Evolutionary conservation across 2,113 vertebrate species (phyloP).

Genomic region (Nannobrachium achirus): DNA sequence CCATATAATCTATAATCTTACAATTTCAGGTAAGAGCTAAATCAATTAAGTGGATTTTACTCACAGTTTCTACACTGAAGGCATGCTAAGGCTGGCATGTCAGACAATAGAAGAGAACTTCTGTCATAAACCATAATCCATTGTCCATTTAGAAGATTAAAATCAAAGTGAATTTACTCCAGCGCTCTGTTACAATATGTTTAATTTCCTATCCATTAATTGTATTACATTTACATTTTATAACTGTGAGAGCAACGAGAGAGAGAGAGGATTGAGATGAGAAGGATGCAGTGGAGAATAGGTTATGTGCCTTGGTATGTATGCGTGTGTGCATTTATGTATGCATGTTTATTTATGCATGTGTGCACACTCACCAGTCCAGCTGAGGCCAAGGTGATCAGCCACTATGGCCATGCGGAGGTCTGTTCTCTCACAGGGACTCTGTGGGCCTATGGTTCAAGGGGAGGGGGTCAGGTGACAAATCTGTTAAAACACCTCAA

Average conservation of each 20-base stretch:
- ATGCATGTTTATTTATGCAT: neutral
- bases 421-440: constrained; percentile 98
- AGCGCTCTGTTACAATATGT: neutral
- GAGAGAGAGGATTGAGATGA: too few species aligned
- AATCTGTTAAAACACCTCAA: constrained; percentile 1
- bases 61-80: neutral
- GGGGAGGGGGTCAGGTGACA: constrained; percentile 21
- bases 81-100: neutral
- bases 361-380: constrained; percentile 89
- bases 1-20: neutral
- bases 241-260: neutral
- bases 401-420: constrained; percentile 99
- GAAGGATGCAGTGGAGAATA: too few species aligned
- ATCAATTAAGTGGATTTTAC: neutral
- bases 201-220: neutral
- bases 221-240: neutral
- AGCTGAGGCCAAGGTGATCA: constrained; percentile 98
- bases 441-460: constrained; percentile 95
- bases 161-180: neutral
- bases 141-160: neutral
- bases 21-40: too few species aligned
- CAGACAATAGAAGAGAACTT: neutral
- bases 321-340: neutral
- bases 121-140: neutral
- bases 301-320: neutral